Evolutionary conservation across 2,888 invertebrate species (phyloP).

Genomic region (Dusona sp.): DNA sequence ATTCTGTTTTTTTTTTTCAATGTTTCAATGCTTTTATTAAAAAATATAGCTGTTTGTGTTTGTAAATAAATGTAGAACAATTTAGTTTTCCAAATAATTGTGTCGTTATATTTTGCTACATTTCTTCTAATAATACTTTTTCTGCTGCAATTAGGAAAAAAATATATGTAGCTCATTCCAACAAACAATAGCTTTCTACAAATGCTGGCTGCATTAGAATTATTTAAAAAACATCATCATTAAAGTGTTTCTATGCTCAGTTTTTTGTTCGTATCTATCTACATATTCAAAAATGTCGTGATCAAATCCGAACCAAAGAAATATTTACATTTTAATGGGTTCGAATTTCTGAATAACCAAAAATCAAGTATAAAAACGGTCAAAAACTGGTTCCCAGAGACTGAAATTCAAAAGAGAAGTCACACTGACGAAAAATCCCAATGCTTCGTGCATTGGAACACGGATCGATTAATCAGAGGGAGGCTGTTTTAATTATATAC

Average conservation of each 20-base stretch:
- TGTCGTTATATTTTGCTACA: not conserved
- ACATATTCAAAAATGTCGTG: not conserved
- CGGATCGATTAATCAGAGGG: conserved; percentile 51
- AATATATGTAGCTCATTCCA: not conserved
- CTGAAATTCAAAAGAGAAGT: not conserved
- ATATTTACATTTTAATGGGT: not conserved
- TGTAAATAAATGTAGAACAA: not conserved
- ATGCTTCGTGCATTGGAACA: not conserved
- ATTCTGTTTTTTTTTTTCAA: not conserved
- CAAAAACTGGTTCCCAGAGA: not conserved
- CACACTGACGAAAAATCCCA: not conserved
- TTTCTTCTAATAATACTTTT: not conserved
- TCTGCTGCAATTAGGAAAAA: not conserved
- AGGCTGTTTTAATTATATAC: conserved; percentile 64
- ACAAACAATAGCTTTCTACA: not conserved
- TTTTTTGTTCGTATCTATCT: not conserved
- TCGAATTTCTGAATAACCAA: not conserved
- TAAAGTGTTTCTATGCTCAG: not conserved
- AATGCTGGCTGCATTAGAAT: not conserved
- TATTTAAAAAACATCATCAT: not conserved
- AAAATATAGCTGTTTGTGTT: not conserved
- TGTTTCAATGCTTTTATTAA: not conserved
- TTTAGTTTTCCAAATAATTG: not conserved
- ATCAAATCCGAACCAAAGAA: not conserved
- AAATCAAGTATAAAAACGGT: not conserved